A percentile compares a stretch with the other conserved stretches of the same genome.
phyloP scores from a whole-genome alignment of 2,888 invertebrate genomes.

The Halictus quadricinctus region DNA sequence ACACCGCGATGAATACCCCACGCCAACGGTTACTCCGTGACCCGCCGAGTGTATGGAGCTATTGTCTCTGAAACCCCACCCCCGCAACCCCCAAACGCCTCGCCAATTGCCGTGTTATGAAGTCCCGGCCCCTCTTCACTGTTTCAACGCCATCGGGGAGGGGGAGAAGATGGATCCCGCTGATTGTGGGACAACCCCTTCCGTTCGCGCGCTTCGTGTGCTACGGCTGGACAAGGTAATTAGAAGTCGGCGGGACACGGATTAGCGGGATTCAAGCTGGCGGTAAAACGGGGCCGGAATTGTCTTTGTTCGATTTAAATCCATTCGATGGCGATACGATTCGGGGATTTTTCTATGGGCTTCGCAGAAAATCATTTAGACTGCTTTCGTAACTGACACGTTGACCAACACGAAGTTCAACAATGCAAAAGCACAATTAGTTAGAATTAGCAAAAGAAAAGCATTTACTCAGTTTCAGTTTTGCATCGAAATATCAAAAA shows the following conservation, averaged over 20 bases:
- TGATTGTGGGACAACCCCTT: slow-evolving; percentile 7
- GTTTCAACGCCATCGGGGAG: not conserved
- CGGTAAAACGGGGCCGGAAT: too few species aligned
- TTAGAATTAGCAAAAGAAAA: too few species aligned
- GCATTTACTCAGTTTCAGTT: too few species aligned
- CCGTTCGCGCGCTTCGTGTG: not conserved
- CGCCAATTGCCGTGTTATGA: slow-evolving; percentile 33
- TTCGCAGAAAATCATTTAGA: not conserved
- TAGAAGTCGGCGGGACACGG: not conserved
- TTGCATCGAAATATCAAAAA: too few species aligned
- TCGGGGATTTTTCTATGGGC: not conserved
- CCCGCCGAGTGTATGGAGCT: slow-evolving; percentile 31
- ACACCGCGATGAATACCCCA: slow-evolving; percentile 20
- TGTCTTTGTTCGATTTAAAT: too few species aligned
- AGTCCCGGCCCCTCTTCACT: slow-evolving; percentile 9
- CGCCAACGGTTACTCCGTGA: not conserved
- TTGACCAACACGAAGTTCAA: too few species aligned
- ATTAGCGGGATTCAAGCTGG: not conserved
- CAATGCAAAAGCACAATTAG: too few species aligned
- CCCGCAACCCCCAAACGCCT: not conserved
- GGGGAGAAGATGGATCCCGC: slow-evolving; percentile 8
- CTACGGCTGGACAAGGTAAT: not conserved
- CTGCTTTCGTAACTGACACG: not conserved
- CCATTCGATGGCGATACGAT: not conserved
- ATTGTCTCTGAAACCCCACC: slow-evolving; percentile 39